Evolutionary conservation across 2,113 vertebrate species (phyloP).

Genomic region (Serilophus lunatus): DNA sequence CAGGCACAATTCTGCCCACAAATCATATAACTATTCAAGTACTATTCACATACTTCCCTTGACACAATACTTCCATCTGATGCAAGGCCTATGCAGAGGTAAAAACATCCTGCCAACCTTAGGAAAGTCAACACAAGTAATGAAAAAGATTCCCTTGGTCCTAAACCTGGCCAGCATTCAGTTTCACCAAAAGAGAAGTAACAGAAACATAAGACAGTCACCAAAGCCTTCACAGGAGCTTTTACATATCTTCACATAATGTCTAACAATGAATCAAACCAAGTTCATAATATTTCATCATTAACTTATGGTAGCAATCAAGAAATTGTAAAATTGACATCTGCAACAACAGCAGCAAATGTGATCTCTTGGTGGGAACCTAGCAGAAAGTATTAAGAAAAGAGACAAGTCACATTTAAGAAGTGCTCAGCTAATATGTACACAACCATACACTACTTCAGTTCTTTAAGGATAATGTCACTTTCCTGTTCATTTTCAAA

Average conservation of each 20-base stretch:
- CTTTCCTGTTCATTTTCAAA: neutral
- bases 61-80: constrained; percentile 4
- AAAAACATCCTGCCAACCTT: neutral
- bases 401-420: neutral
- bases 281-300: neutral
- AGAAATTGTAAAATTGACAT: neutral
- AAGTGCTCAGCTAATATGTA: neutral
- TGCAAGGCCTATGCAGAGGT: neutral
- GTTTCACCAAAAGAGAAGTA: neutral
- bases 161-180: neutral
- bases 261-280: neutral
- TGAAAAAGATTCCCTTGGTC: neutral
- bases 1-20: constrained; percentile 7
- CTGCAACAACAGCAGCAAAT: neutral
- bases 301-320: neutral
- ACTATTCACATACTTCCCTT: constrained; percentile 7
- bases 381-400: neutral
- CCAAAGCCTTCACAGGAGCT: neutral
- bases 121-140: neutral
- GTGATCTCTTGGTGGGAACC: neutral
- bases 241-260: neutral
- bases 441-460: neutral
- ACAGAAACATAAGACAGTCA: neutral
- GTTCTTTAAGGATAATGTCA: neutral
- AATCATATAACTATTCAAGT: neutral